Evolutionary conservation across 2,797 vertebrate species (phyloP).

Genomic region (Ficedula albicollis): DNA sequence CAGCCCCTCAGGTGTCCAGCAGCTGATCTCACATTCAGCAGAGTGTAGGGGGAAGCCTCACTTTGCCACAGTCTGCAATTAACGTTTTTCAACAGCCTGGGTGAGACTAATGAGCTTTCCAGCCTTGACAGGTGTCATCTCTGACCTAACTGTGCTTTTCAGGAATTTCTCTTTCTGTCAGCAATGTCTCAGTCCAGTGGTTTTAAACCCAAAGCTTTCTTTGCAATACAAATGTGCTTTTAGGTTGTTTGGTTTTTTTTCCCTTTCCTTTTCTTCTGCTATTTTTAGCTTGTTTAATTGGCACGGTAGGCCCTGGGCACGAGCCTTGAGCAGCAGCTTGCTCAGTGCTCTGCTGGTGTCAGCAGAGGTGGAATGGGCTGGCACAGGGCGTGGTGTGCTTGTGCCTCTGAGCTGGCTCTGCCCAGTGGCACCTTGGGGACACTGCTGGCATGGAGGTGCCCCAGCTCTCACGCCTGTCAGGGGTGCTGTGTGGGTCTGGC

Average conservation of each 20-base stretch:
- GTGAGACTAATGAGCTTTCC: neutral
- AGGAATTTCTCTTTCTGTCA: neutral
- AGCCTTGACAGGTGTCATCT: neutral
- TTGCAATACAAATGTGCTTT: neutral
- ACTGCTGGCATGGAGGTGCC: neutral
- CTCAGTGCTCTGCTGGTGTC: neutral
- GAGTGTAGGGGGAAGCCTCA: neutral
- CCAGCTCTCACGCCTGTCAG: fast-evolving
- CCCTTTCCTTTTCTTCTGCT: neutral
- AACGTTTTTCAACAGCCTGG: neutral
- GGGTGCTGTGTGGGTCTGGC: neutral
- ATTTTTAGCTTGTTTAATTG: conserved; percentile 34
- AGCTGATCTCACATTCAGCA: neutral
- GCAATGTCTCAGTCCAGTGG: neutral
- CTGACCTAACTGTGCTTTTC: neutral
- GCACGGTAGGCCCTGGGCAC: fast-evolving
- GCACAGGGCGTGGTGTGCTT: fast-evolving
- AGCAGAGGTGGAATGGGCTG: neutral
- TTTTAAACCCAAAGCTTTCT: neutral
- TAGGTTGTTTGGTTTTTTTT: neutral
- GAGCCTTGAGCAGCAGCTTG: neutral
- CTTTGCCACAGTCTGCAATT: neutral
- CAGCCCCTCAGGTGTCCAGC: neutral
- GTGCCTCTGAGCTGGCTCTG: neutral
- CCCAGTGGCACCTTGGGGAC: fast-evolving